Percentiles rank a stretch among this genome's conserved stretches.
Conservation (phyloP, 2,888 invertebrate genomes). For the Rhamphomyia laevipes region DNA sequence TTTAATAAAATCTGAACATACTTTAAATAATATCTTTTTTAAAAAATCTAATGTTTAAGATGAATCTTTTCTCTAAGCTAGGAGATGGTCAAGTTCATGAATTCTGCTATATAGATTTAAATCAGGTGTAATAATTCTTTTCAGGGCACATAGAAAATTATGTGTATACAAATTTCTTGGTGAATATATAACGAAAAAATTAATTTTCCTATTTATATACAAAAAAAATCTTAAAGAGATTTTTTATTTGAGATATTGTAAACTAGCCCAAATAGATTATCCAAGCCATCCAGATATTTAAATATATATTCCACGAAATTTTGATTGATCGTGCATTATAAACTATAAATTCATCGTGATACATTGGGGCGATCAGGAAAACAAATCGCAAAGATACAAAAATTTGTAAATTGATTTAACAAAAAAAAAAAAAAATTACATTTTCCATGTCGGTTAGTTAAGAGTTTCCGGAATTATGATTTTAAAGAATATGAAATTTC, state of each 20-base stretch:
- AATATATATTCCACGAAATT: not conserved
- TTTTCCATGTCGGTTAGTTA: too few relatives aligned
- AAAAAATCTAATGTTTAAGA: too few relatives aligned
- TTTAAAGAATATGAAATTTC: too few relatives aligned
- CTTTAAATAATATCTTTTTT: too few relatives aligned
- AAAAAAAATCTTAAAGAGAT: too few relatives aligned
- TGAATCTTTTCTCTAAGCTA: not conserved
- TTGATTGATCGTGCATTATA: not conserved
- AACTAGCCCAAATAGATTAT: too few relatives aligned
- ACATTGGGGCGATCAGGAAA: slow-evolving; percentile 39
- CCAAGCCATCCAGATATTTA: not conserved
- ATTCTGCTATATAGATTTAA: not conserved
- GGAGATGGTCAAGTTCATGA: not conserved
- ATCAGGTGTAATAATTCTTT: not conserved
- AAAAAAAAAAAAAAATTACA: too few relatives aligned
- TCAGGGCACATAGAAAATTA: not conserved
- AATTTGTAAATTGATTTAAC: too few relatives aligned
- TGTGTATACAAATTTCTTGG: not conserved
- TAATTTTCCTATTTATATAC: too few relatives aligned
- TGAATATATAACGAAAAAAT: not conserved
- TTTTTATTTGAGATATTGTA: too few relatives aligned
- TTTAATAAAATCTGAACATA: too few relatives aligned
- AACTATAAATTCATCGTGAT: slow-evolving; percentile 35
- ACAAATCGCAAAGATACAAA: not conserved
- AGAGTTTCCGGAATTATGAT: too few relatives aligned